Conservation (phyloP, 2,888 invertebrate species). For the Ernsta delagoae region DNA sequence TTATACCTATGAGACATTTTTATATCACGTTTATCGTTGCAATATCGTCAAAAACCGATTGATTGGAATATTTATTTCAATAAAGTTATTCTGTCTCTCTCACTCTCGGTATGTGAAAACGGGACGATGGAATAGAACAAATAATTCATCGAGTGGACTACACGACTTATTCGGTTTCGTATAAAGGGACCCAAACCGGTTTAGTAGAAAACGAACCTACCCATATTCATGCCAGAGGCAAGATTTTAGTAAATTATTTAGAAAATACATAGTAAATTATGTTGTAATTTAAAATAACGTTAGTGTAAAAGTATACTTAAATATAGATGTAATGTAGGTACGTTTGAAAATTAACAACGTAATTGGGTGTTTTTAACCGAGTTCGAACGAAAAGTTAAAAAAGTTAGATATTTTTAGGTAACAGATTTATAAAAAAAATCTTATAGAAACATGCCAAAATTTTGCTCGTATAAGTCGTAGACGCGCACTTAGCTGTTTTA, state of each 20-base stretch:
- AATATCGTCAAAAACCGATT: conserved; percentile 43
- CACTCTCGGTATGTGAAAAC: conserved; percentile 26
- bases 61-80: conserved; percentile 43
- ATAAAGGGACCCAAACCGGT: conserved; percentile 42
- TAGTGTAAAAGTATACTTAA: too few species aligned
- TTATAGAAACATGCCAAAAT: too few species aligned
- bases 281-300: conserved; percentile 12
- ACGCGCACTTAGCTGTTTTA: too few species aligned
- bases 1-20: conserved; percentile 39
- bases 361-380: too few species aligned
- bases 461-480: too few species aligned
- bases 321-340: too few species aligned
- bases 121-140: conserved; percentile 40
- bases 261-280: conserved; percentile 37
- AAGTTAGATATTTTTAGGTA: too few species aligned
- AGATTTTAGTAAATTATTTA: conserved; percentile 44
- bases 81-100: conserved; percentile 37
- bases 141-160: conserved; percentile 42
- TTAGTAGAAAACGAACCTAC: conserved; percentile 41
- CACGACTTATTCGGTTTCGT: conserved; percentile 41
- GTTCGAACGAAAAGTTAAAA: too few species aligned
- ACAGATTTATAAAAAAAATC: too few species aligned
- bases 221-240: conserved; percentile 39
- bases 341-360: too few species aligned
- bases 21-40: conserved; percentile 45